Evolutionary conservation across 2,797 vertebrate species (phyloP), one percentile per base, ranked within the genome.

Genomic region (Pseudochirops corinnae): DNA sequence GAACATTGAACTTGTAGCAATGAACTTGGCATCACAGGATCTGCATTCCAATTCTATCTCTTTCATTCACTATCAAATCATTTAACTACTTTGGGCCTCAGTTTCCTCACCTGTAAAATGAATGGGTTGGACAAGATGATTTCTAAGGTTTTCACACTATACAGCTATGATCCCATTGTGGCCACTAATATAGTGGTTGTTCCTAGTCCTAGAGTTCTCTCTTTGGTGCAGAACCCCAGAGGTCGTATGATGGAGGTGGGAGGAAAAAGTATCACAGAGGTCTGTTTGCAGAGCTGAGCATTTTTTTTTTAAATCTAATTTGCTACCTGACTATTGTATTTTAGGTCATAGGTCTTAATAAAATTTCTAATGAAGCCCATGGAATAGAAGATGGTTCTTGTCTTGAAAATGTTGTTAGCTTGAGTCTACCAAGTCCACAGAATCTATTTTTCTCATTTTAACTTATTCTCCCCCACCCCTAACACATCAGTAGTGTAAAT

Each of bases 401-500:
- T 60, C 90, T 93, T 93, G 33, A 29, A 55, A 92, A 55, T 55
- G 4, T 93, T 39, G 92, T 82, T 91, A 46, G 92, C 60, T 87
- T 82, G 56, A 92, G 91, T 33, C 46, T 87, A 92, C 31, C 91
- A 21, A 90, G 39, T 92, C 55, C 50, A 46, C 12, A 82, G 39
- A 58, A 93, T 93, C 62, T 94, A 95, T 91, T 92, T 92, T 29
- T 93, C 96, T 93, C 55, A 60, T 55, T 39, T 39, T 60, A 94
- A 94, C 9, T 46, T 26, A 55, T 60, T n/a, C 50, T 55, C 94
- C 94, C 7, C 74, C 16, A 16, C 62, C 12, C 31, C 28, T 26
- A 56, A 56, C 39, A 91, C 16, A 95, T 60, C 55, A 91, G 91
- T 16, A 67, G 0, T 92, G 95, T 87, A 82, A 96, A 96, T 96